Evolutionary conservation across 2,888 invertebrate genomes (phyloP).

Genomic region (Drosophila barbarae): DNA sequence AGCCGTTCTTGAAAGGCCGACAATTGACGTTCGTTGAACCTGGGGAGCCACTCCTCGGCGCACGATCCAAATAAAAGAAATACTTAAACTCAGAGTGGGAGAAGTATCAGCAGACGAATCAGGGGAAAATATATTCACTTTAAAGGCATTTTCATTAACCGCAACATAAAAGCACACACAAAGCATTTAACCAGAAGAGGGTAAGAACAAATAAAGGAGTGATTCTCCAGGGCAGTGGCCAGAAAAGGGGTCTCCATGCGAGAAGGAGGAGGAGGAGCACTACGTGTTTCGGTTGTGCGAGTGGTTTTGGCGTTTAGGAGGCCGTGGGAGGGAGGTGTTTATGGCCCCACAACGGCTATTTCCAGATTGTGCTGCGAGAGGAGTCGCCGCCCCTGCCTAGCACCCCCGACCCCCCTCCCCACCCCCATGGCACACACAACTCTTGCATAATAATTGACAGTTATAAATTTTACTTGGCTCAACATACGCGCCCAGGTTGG

Average conservation of each 20-base stretch:
- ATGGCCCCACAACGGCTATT: constrained; percentile 57
- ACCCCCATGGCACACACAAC: constrained; percentile 48
- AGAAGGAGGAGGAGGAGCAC: neutral
- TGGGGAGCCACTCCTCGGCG: constrained; percentile 52
- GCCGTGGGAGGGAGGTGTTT: constrained; percentile 16
- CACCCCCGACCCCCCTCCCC: neutral
- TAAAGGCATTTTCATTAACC: constrained; percentile 22
- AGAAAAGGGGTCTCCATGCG: neutral
- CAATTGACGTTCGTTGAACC: constrained; percentile 61
- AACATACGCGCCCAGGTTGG: constrained; percentile 37
- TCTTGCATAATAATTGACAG: constrained; percentile 75
- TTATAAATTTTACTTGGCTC: constrained; percentile 67
- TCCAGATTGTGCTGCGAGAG: constrained; percentile 63
- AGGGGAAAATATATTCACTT: neutral
- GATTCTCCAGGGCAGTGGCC: neutral
- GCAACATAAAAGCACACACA: constrained; percentile 4
- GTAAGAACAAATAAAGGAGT: neutral
- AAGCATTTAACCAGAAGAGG: neutral
- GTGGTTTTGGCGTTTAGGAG: constrained; percentile 27
- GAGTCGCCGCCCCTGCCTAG: constrained; percentile 22
- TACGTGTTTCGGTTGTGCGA: constrained; percentile 65
- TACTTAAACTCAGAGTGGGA: neutral
- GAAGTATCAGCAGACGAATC: neutral
- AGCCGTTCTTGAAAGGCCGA: constrained; percentile 40
- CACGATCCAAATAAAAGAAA: constrained; percentile 19